Percentiles rank a stretch among this genome's conserved stretches.
Evolutionary conservation across 2,888 invertebrate genomes (phyloP).

Genomic region (Parnassius orleans): DNA sequence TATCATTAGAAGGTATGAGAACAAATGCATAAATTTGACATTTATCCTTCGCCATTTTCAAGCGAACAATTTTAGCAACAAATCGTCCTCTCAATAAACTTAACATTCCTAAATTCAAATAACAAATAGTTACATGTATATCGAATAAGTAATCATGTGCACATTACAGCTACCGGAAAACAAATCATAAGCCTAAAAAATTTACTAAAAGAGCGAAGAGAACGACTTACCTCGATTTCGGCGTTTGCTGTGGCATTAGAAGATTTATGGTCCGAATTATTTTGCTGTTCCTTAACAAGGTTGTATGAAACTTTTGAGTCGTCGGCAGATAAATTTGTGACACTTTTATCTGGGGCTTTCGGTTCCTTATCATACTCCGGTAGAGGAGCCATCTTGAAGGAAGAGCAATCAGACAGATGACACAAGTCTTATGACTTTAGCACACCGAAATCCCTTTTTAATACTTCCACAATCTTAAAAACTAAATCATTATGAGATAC

Average conservation of each 20-base stretch:
- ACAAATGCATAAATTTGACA: constrained; percentile 48
- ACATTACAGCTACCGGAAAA: constrained; percentile 12
- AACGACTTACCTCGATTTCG: constrained; percentile 73
- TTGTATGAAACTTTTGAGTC: constrained; percentile 74
- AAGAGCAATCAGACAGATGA: constrained; percentile 77
- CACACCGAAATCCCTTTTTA: constrained; percentile 66
- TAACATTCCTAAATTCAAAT: not conserved
- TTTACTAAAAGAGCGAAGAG: constrained; percentile 39
- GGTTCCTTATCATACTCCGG: constrained; percentile 89
- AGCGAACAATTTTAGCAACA: constrained; percentile 38
- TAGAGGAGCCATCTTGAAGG: constrained; percentile 88
- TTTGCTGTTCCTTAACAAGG: constrained; percentile 64
- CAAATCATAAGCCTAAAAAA: constrained; percentile 38
- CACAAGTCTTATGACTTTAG: constrained; percentile 79
- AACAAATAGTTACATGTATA: not conserved
- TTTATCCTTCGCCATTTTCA: constrained; percentile 59
- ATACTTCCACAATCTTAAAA: constrained; percentile 57
- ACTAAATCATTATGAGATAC: constrained; percentile 63
- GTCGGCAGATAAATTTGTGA: constrained; percentile 62
- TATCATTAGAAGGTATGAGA: constrained; percentile 15
- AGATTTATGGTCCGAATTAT: constrained; percentile 64
- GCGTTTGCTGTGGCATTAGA: constrained; percentile 52
- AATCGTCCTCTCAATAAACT: constrained; percentile 22
- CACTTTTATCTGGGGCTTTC: constrained; percentile 86
- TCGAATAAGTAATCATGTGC: constrained; percentile 10